phyloP scores from a whole-genome alignment of 1,140 invertebrate species.

The Cydia strobilella region DNA sequence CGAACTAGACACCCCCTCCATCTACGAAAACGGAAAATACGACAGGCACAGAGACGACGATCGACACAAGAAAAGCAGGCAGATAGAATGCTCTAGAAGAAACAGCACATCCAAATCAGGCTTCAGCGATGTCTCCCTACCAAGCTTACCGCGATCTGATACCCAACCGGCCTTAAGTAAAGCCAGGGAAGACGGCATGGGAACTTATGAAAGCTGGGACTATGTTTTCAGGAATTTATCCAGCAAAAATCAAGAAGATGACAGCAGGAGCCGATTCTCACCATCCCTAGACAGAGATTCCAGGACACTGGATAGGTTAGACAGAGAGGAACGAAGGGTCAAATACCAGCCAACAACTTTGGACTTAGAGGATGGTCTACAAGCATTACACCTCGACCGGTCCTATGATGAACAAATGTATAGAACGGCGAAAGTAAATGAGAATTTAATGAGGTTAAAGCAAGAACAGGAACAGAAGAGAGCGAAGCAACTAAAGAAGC shows the following conservation, averaged over 20 bases:
- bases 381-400: conserved; percentile 72
- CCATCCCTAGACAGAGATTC: conserved; percentile 74
- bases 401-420: conserved; percentile 73
- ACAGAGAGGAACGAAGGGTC: conserved; percentile 61
- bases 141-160: conserved; percentile 71
- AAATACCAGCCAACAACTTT: conserved; percentile 76
- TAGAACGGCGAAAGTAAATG: conserved; percentile 80
- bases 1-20: conserved; percentile 83
- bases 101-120: conserved; percentile 67
- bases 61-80: conserved; percentile 49
- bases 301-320: conserved; percentile 68
- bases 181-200: conserved; percentile 81
- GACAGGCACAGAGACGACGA: conserved; percentile 58
- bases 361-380: conserved; percentile 79
- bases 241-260: conserved; percentile 85
- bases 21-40: conserved; percentile 67
- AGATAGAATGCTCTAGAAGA: conserved; percentile 57
- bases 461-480: conserved; percentile 70
- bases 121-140: conserved; percentile 64
- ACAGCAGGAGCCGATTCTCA: conserved; percentile 82
- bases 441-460: conserved; percentile 78
- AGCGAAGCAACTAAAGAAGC: conserved; percentile 61
- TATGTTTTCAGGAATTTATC: conserved; percentile 89
- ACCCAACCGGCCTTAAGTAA: conserved; percentile 75
- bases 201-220: conserved; percentile 87